Conservation (phyloP, 2,888 invertebrate species). For the Campaea margaritaria region DNA sequence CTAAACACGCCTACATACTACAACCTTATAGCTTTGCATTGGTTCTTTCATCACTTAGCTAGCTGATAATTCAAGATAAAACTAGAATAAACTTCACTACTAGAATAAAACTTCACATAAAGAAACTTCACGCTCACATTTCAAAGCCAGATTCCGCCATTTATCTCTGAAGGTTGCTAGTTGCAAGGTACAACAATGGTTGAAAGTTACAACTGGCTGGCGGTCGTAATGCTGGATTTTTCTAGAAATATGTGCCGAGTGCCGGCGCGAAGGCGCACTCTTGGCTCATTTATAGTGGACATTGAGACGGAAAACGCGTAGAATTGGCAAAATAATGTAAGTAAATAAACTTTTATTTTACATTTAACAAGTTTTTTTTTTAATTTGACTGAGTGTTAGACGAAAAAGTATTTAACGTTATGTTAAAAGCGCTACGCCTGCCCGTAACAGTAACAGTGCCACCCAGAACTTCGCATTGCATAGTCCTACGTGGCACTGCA, state of each 20-base stretch:
- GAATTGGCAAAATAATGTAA: background rate
- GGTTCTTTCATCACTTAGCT: too few relatives aligned
- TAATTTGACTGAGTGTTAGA: too few relatives aligned
- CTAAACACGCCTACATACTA: too few relatives aligned
- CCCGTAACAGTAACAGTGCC: too few relatives aligned
- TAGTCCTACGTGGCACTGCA: too few relatives aligned
- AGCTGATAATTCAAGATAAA: background rate
- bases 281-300: slow-evolving; percentile 49
- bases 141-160: slow-evolving; percentile 25
- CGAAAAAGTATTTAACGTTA: too few relatives aligned
- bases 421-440: too few relatives aligned
- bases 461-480: too few relatives aligned
- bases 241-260: slow-evolving; percentile 43
- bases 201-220: slow-evolving; percentile 30
- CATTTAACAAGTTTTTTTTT: too few relatives aligned
- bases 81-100: background rate
- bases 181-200: slow-evolving; percentile 28
- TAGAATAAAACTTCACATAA: background rate
- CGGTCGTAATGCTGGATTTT: slow-evolving; percentile 38
- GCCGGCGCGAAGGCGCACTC: slow-evolving; percentile 30
- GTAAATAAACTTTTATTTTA: too few relatives aligned
- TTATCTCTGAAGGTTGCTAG: slow-evolving; percentile 28
- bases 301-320: slow-evolving; percentile 24
- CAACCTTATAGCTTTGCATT: too few relatives aligned
- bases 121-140: slow-evolving; percentile 20